Conservation (phyloP, 2,888 invertebrate species). For the Cantharis nigra region DNA sequence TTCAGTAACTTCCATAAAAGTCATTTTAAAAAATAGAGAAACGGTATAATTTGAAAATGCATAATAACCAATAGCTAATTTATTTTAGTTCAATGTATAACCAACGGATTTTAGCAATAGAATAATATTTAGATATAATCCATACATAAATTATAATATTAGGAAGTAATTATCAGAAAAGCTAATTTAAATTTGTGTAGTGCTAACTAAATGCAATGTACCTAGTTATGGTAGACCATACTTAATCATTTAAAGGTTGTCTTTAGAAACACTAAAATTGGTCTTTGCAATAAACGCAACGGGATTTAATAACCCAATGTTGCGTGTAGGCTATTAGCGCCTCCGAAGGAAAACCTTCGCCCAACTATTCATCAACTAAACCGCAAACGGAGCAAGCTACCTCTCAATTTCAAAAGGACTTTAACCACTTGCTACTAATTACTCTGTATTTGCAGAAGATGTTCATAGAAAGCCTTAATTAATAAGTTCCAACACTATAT, state of each 20-base stretch:
- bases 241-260: constrained; percentile 10
- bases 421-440: constrained; percentile 21
- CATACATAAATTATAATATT: background rate
- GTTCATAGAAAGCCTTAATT: constrained; percentile 23
- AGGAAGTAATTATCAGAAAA: background rate
- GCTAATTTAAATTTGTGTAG: background rate
- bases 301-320: constrained; percentile 28
- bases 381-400: constrained; percentile 26
- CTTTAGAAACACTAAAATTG: constrained; percentile 22
- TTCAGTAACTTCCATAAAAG: too few species aligned
- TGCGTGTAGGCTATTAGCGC: constrained; percentile 27
- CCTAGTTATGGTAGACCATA: constrained; percentile 7
- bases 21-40: too few species aligned
- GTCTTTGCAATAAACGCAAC: constrained; percentile 22
- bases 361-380: constrained; percentile 29
- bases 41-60: too few species aligned
- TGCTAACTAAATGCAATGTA: background rate
- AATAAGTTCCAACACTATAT: constrained; percentile 18
- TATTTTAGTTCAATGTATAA: too few species aligned
- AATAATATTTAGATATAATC: background rate
- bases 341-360: constrained; percentile 18
- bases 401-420: constrained; percentile 28
- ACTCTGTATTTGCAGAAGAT: constrained; percentile 22
- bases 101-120: background rate
- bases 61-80: too few species aligned